A percentile compares a stretch with the other conserved stretches of the same genome.
phyloP scores from a whole-genome alignment of 53 echinoderm and acorn worm genomes.

The Glandiceps talaboti region DNA sequence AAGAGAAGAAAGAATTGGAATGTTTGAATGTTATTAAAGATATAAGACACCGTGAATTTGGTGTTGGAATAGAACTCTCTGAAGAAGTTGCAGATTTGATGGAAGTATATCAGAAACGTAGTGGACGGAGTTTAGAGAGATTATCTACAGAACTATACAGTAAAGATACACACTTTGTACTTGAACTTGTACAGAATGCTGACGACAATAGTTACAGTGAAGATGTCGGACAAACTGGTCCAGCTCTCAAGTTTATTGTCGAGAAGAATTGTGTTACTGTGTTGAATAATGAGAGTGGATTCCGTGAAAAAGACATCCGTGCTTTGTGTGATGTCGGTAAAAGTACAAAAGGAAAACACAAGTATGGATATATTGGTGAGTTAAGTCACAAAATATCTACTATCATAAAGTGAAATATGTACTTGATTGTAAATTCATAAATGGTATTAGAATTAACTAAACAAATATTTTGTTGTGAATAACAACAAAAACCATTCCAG shows the following conservation, averaged over 20 bases:
- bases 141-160: constrained; percentile 43
- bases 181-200: constrained; percentile 48
- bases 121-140: constrained; percentile 25
- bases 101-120: constrained; percentile 19
- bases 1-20: constrained; percentile 15
- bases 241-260: constrained; percentile 31
- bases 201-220: constrained; percentile 34
- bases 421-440: too few relatives aligned
- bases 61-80: constrained; percentile 14
- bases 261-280: constrained; percentile 23
- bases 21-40: constrained; percentile 22
- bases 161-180: constrained; percentile 49
- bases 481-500: too few relatives aligned
- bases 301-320: constrained; percentile 30
- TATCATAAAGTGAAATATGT: too few relatives aligned
- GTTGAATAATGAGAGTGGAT: constrained; percentile 38
- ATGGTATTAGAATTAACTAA: too few relatives aligned
- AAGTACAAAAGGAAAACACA: constrained; percentile 54
- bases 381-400: too few relatives aligned
- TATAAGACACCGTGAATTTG: constrained; percentile 35
- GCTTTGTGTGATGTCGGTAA: constrained; percentile 48
- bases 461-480: too few relatives aligned
- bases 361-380: constrained; percentile 56
- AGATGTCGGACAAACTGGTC: constrained; percentile 6
- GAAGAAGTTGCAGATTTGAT: constrained; percentile 17